These are phyloP conservation scores for Zophobas morio DNA, from an alignment of 1,140 invertebrate species.

Conservation along the genomic window DNA sequence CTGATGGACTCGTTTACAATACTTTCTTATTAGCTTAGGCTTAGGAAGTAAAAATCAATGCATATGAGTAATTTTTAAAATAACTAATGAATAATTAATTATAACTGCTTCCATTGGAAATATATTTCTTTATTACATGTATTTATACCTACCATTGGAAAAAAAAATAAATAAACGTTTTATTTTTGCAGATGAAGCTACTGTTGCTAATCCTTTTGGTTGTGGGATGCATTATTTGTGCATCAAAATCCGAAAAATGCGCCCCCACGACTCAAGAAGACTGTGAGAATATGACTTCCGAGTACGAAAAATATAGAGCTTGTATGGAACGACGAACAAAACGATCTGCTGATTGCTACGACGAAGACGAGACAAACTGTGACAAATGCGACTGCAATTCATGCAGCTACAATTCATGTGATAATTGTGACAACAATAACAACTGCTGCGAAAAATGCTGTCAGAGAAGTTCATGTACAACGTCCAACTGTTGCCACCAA, in stretches of 20 bases:
- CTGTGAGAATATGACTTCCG: slow-evolving; percentile 30
- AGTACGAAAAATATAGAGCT: slow-evolving; percentile 35
- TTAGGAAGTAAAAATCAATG: too few species aligned
- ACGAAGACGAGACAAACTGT: neutral
- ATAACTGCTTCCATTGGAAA: too few species aligned
- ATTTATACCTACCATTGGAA: too few species aligned
- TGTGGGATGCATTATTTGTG: neutral
- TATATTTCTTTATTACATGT: too few species aligned
- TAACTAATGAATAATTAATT: too few species aligned
- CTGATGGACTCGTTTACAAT: too few species aligned
- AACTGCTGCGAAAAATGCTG: slow-evolving; percentile 31
- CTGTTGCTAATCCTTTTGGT: neutral
- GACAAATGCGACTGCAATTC: slow-evolving; percentile 27
- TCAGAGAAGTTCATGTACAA: neutral
- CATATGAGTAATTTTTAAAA: too few species aligned
- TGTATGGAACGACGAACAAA: slow-evolving; percentile 29
- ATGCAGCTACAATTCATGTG: slow-evolving; percentile 19
- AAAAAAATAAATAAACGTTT: too few species aligned
- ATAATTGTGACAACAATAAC: slow-evolving; percentile 10
- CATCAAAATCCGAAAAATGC: slow-evolving; percentile 18
- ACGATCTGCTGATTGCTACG: slow-evolving; percentile 8
- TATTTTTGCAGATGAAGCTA: slow-evolving; percentile 24
- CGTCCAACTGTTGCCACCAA: slow-evolving; percentile 40
- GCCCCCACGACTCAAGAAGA: slow-evolving; percentile 9
- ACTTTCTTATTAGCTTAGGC: too few species aligned